Conservation (phyloP, 2,888 invertebrate genomes). For the Spatulosminthurus flaviceps region DNA sequence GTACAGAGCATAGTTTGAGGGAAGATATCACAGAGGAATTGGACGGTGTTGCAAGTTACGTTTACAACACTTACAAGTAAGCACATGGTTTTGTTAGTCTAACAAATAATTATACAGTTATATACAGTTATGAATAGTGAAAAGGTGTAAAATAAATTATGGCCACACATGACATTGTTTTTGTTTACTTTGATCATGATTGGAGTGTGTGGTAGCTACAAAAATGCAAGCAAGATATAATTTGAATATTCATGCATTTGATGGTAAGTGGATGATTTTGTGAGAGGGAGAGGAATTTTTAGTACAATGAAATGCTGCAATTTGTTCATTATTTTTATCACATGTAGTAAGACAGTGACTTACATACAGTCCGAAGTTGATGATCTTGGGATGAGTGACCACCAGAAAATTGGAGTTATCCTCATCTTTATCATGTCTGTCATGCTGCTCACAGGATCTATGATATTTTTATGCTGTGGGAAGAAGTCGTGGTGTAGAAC, state of each 20-base stretch:
- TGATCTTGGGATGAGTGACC: constrained; percentile 18
- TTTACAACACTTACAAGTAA: constrained; percentile 4
- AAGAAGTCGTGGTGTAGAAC: not conserved
- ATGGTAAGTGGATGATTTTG: not conserved
- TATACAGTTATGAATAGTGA: too few species aligned
- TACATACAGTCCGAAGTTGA: constrained; percentile 7
- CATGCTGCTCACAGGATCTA: not conserved
- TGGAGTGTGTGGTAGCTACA: too few species aligned
- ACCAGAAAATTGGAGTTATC: constrained; percentile 14
- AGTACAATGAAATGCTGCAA: not conserved
- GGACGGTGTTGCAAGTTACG: constrained; percentile 13
- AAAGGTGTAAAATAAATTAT: too few species aligned
- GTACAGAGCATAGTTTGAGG: not conserved
- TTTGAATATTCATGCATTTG: too few species aligned
- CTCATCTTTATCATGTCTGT: constrained; percentile 14
- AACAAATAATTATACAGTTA: too few species aligned
- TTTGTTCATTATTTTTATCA: too few species aligned
- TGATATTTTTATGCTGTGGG: constrained; percentile 14
- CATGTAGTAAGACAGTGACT: not conserved
- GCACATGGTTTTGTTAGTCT: not conserved
- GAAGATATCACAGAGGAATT: not conserved
- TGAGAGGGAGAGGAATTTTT: not conserved
- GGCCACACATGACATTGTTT: too few species aligned
- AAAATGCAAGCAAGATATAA: too few species aligned
- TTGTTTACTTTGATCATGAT: too few species aligned